A percentile compares a stretch with the other conserved stretches of the same genome.
Evolutionary conservation across 2,797 vertebrate genomes (phyloP).

Genomic region (Micropoecilia bifurca): DNA sequence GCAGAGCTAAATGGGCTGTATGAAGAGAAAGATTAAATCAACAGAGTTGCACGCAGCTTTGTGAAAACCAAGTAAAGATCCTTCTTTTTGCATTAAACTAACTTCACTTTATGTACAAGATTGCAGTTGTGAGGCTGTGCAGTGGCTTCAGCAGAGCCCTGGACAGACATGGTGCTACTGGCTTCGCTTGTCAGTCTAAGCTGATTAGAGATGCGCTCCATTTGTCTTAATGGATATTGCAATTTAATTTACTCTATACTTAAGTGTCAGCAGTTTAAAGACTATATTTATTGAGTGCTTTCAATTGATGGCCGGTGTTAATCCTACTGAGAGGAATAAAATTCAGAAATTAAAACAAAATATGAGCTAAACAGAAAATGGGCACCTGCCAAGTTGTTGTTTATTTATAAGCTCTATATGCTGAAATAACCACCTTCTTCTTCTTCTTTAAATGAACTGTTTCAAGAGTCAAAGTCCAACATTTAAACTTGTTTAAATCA

Average conservation of each 20-base stretch:
- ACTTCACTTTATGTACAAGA: background rate
- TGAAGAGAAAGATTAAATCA: background rate
- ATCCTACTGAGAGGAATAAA: background rate
- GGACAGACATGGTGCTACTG: background rate
- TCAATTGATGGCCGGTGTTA: background rate
- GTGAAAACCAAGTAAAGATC: background rate
- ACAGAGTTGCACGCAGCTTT: background rate
- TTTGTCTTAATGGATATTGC: constrained; percentile 4
- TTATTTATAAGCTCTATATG: background rate
- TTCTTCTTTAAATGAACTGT: background rate
- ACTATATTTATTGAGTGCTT: constrained; percentile 1
- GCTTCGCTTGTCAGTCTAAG: background rate
- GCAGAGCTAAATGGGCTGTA: background rate
- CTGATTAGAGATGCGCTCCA: constrained; percentile 1
- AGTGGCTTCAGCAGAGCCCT: background rate
- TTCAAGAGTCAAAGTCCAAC: background rate
- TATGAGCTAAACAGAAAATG: background rate
- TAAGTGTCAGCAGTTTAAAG: background rate
- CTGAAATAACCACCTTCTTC: background rate
- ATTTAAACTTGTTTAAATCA: background rate
- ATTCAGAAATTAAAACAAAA: background rate
- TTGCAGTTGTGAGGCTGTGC: background rate
- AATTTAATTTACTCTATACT: background rate
- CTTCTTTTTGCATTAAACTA: background rate
- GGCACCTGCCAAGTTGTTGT: background rate